Evolutionary conservation across 2,113 vertebrate species (phyloP), one percentile per base, ranked within the genome.

Genomic region (Macquaria ambigua): DNA sequence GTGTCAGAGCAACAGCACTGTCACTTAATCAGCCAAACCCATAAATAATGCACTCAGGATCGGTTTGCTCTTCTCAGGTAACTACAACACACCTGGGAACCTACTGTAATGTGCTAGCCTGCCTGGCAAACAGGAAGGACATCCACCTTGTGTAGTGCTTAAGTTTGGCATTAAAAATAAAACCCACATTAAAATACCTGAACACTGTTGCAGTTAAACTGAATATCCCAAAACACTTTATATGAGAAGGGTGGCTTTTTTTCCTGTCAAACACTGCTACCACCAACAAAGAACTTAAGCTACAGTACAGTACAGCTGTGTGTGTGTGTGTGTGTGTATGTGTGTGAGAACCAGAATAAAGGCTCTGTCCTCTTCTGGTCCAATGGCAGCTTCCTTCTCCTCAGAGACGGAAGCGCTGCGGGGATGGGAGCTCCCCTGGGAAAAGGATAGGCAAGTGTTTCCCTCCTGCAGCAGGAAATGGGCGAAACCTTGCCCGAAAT

Each of bases 391-490:
- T 28, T 80, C 52, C 31, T 64, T 31, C 37, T 77, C 53, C 43
- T 74, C 11, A 53, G 23, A 77, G 31, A 41, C 11, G 31, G 58
- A 39, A 81, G 34, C 0, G 39, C 46, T 8, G 71, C 41, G 14
- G 76, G 72, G 93, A 93, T 92, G 91, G 89, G 85, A 93, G 89
- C 89, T 90, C 85, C 93, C 86, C 62, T 74, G 87, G 85, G 90
- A 85, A 68, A 71, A 87, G 94, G 94, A 95, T 89, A 93, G 95
- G 94, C 93, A 90, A 94, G 75, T 74, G 91, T 88, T 94, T 95
- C 93, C 95, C 96, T 95, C 92, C 95, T 94, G 93, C 90, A 82
- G 90, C 97, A 97, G 98, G 98, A 98, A 98, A 97, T 97, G 97
- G 97, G 97, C 96, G 95, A 97, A 97, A 93, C 96, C 96, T 93